These are phyloP conservation scores for Himalopsyche anomala DNA, from an alignment of 2,888 invertebrate genomes.

Conservation along the genomic window DNA sequence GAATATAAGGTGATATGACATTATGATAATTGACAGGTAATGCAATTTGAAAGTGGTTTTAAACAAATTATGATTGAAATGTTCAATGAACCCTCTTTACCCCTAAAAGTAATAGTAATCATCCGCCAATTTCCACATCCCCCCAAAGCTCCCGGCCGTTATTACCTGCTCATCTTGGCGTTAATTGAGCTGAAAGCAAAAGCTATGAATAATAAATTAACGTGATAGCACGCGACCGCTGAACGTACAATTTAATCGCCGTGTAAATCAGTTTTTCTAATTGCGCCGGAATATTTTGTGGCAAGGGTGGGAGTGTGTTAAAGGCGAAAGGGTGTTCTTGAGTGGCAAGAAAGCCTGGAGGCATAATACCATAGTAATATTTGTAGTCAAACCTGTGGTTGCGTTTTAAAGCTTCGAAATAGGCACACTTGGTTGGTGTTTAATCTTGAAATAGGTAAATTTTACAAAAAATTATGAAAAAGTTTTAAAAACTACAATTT, in stretches of 20 bases:
- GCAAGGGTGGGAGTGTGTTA: constrained; percentile 6
- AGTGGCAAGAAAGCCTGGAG: neutral
- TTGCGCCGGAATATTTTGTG: constrained; percentile 57
- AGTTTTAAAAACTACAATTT: too few relatives aligned
- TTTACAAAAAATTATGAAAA: too few relatives aligned
- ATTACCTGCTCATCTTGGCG: constrained; percentile 60
- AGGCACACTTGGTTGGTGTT: too few relatives aligned
- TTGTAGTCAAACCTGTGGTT: too few relatives aligned
- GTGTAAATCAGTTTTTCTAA: constrained; percentile 63
- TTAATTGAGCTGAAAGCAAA: constrained; percentile 63
- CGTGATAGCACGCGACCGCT: constrained; percentile 56
- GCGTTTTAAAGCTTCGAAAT: too few relatives aligned
- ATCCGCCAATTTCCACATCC: constrained; percentile 52
- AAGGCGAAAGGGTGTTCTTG: constrained; percentile 2
- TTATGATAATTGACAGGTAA: neutral
- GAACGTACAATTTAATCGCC: constrained; percentile 59
- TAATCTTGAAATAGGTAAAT: too few relatives aligned
- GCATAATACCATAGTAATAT: neutral
- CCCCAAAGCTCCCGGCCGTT: constrained; percentile 46
- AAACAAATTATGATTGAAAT: neutral
- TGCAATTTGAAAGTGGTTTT: neutral
- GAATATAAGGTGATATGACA: neutral
- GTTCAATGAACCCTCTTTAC: neutral
- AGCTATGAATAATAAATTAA: constrained; percentile 65
- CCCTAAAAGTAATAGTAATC: constrained; percentile 50